Conservation (phyloP, 2,797 vertebrate species). For the Poecilia wingei region DNA sequence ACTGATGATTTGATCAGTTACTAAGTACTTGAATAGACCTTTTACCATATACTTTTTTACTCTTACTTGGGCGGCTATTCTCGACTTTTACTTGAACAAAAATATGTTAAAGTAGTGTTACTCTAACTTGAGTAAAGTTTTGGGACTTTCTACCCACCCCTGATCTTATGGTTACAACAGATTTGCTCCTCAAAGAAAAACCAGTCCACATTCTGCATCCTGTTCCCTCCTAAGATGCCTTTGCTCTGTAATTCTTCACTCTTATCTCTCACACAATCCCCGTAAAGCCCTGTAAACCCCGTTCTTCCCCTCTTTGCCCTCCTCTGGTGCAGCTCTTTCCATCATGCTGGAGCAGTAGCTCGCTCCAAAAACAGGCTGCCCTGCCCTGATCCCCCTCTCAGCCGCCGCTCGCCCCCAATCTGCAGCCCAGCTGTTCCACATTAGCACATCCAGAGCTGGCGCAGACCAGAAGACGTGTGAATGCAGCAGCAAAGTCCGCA, state of each 20-base stretch:
- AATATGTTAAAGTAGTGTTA: too few species aligned
- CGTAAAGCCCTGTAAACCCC: slow-evolving; percentile 35
- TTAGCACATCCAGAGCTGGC: slow-evolving; percentile 75
- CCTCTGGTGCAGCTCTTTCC: slow-evolving; percentile 32
- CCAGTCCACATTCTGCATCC: slow-evolving; percentile 45
- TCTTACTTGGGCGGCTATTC: too few species aligned
- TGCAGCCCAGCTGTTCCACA: slow-evolving; percentile 81
- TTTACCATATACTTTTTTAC: too few species aligned
- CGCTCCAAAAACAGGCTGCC: slow-evolving; percentile 55
- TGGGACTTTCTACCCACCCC: too few species aligned
- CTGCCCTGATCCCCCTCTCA: slow-evolving; percentile 69
- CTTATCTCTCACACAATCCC: slow-evolving; percentile 45
- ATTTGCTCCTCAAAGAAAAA: slow-evolving; percentile 32
- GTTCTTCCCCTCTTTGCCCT: slow-evolving; percentile 15
- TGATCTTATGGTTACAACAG: slow-evolving; percentile 29
- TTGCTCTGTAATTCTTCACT: slow-evolving; percentile 50
- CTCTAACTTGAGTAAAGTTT: too few species aligned
- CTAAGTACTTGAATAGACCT: too few species aligned
- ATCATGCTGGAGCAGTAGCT: slow-evolving; percentile 68
- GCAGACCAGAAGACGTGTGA: slow-evolving; percentile 62
- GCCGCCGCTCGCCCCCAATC: slow-evolving; percentile 60
- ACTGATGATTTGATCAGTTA: too few species aligned
- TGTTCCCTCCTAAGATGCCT: slow-evolving; percentile 48
- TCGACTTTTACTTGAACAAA: too few species aligned
- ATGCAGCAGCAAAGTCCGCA: slow-evolving; percentile 49